Evolutionary conservation across 2,113 vertebrate species (phyloP), one percentile per base, ranked within the genome.

Genomic region (Parus major): DNA sequence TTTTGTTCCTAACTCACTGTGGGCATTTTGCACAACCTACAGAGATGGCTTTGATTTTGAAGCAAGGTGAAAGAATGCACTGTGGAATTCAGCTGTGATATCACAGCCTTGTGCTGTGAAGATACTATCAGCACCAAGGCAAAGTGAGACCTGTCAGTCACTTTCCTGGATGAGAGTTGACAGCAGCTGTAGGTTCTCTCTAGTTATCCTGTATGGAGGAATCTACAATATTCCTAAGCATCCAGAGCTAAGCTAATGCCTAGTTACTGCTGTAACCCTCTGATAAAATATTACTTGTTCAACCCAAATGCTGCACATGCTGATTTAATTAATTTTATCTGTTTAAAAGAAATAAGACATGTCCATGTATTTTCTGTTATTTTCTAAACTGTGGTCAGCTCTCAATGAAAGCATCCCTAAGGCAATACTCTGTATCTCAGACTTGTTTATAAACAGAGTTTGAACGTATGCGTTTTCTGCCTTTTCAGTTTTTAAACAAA

Each of bases 361-460:
- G 55, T 71, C 82, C 81, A 0, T 77, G 36, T 88, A 27, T 83
- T 70, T 41, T 92, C 36, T 90, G 46, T 88, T 89, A 0, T 93
- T 95, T 90, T 75, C 64, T 81, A 22, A 91, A 64, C 71, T 53
- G 44, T 81, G 69, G 53, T 90, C 56, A 27, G 29, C 81, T 90
- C 69, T 65, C 46, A 90, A 16, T 87, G 73, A 85, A 94, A 76
- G 64, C 41, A 82, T 75, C 66, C 83, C 83, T 93, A 69, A 93
- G 86, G 84, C 86, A 93, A 80, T 60, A 76, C 46, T 66, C 60
- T 83, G 6, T 55, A 33, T 78, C 52, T 94, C 82, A 92, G 41
- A 12, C n/a, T 88, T 95, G 36, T 93, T 95, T 95, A 72, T 83
- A 71, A 94, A 84, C 50, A 81, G 61, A 76, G 39, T 89, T 71